Conservation (phyloP, 1,140 invertebrate genomes). For the Drosophila subpulchrella region DNA sequence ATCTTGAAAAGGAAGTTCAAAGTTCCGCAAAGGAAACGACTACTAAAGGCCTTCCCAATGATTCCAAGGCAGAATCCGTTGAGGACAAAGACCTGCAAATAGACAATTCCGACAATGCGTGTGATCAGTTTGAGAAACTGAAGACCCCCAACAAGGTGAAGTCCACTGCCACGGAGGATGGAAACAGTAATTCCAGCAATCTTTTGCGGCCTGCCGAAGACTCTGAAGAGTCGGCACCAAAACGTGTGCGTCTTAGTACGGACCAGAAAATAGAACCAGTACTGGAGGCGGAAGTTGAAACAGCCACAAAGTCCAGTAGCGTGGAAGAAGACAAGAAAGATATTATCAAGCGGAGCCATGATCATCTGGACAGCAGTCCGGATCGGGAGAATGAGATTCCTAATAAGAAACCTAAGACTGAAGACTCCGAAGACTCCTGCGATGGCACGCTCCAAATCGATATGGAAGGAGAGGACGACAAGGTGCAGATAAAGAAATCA, state of each 20-base stretch:
- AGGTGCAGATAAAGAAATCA: slow-evolving; percentile 8
- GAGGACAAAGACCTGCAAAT: slow-evolving; percentile 36
- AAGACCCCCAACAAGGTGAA: slow-evolving; percentile 36
- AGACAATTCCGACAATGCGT: slow-evolving; percentile 81
- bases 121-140: slow-evolving; percentile 71
- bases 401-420: slow-evolving; percentile 58
- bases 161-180: slow-evolving; percentile 27
- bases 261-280: slow-evolving; percentile 30
- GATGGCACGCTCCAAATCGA: slow-evolving; percentile 63
- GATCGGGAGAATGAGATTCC: slow-evolving; percentile 36
- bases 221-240: slow-evolving; percentile 36
- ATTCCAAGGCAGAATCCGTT: slow-evolving; percentile 42
- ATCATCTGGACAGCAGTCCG: slow-evolving; percentile 7
- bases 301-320: not conserved
- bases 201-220: slow-evolving; percentile 54
- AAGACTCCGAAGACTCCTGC: slow-evolving; percentile 59
- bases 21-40: not conserved
- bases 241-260: slow-evolving; percentile 57
- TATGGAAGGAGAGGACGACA: slow-evolving; percentile 52
- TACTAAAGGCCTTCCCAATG: not conserved
- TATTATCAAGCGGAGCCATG: slow-evolving; percentile 45
- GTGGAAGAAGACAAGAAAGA: slow-evolving; percentile 1
- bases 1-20: slow-evolving; percentile 8
- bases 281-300: not conserved
- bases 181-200: slow-evolving; percentile 69